These are phyloP conservation scores for Hirtodrosophila duncani DNA, from an alignment of 2,888 invertebrate genomes.

Conservation along the genomic window DNA sequence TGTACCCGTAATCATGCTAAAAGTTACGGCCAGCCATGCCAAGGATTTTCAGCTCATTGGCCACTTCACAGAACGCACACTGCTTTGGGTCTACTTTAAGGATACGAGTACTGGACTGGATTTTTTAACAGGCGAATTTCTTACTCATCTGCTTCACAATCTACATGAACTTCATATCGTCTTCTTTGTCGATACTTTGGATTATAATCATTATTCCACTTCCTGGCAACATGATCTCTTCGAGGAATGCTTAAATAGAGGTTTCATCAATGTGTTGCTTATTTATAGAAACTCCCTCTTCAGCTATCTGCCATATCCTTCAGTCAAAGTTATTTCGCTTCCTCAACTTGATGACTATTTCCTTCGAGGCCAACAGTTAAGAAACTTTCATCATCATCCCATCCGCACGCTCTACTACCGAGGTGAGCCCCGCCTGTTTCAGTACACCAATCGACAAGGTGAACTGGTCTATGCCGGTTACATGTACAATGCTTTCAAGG, in stretches of 20 bases:
- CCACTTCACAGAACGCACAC: conserved; percentile 11
- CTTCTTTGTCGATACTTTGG: conserved; percentile 21
- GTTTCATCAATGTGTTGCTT: conserved; percentile 42
- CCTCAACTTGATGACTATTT: conserved; percentile 31
- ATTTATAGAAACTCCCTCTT: conserved; percentile 12
- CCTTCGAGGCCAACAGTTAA: conserved; percentile 1
- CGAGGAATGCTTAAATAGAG: conserved; percentile 33
- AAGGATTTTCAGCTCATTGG: conserved; percentile 17
- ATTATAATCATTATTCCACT: background rate
- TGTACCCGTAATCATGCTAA: no score
- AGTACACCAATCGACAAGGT: conserved; percentile 2
- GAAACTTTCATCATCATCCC: conserved; percentile 20
- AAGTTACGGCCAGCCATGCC: conserved; percentile 9
- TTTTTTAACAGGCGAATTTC: background rate
- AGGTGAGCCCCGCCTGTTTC: conserved; percentile 1
- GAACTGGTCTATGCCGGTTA: background rate
- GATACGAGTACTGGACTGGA: conserved; percentile 1
- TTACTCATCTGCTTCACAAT: conserved; percentile 28
- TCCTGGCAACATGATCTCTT: conserved; percentile 22
- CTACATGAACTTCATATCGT: conserved; percentile 27
- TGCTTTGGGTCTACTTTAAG: conserved; percentile 26
- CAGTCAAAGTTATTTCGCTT: conserved; percentile 1
- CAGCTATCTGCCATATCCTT: conserved; percentile 48
- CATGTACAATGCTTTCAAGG: background rate
- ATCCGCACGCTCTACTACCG: conserved; percentile 8